Evolutionary conservation across 1,140 invertebrate species (phyloP), one percentile per base, ranked within the genome.

Genomic region (Rhopalosiphum maidis): DNA sequence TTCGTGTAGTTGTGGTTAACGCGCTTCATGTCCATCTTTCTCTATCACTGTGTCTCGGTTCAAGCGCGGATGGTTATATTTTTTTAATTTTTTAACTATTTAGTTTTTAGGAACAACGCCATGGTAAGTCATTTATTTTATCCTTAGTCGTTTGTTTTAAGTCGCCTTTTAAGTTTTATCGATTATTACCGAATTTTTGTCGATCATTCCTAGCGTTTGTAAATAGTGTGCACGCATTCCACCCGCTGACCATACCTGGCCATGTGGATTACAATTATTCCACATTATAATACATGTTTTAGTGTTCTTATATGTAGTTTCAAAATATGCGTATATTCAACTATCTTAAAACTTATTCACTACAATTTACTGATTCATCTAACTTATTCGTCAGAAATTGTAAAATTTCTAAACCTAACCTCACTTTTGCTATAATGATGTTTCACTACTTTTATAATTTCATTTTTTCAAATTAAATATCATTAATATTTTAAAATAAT

Each of bases 81-180:
- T 93, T 85, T 55, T 51, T 51, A 51, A 68, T 22, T 82, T 48
- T 51, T 3, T 51, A 35, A 51, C 6, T 55, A 41, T 86, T 54
- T 93, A 93, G 91, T 93, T 86, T 85, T 86, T 21, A 86, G 91
- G 82, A 37, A 93, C 82, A 85, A 43, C 68, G 77, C 35, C 30
- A 93, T 93, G 91, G 91, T 86, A 93, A 93, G 91, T 93, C 18
- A 4, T 41, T 86, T n/a, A 41, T 43, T 43, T 4, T 23, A 9
- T 85, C 0, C 7, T 37, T 85, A 41, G 60, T 60, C 21, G 25
- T 88, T 51, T 18, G 30, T 51, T 88, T 51, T 88, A 35, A n/a
- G 5, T 90, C 37, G 21, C 22, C 22, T 25, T 41, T 41, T 25
- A 55, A 1, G 23, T 37, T 55, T 18, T 37, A 11, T 23, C 9